Conservation (phyloP, 2,888 invertebrate species). For the Orthosia incerta region DNA sequence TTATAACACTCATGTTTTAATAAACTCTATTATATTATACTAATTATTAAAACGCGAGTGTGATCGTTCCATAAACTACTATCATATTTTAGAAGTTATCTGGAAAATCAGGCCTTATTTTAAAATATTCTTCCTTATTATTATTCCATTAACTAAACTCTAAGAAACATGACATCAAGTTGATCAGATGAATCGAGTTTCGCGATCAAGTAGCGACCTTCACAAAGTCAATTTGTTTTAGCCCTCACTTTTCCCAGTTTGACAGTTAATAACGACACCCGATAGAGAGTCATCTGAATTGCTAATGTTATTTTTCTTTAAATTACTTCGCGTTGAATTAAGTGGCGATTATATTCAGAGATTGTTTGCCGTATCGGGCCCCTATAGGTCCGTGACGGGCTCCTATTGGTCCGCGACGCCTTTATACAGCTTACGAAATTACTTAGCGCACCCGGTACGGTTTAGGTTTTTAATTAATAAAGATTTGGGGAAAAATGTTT, state of each 20-base stretch:
- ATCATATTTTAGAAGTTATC: too few relatives aligned
- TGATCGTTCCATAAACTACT: too few relatives aligned
- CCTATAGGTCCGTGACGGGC: constrained; percentile 74
- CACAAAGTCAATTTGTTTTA: constrained; percentile 84
- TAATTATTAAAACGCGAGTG: too few relatives aligned
- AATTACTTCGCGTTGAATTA: constrained; percentile 87
- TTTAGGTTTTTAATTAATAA: constrained; percentile 55
- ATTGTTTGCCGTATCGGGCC: constrained; percentile 82
- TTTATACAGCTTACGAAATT: constrained; percentile 56
- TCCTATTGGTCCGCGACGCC: constrained; percentile 73
- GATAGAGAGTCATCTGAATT: constrained; percentile 88
- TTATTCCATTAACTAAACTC: background rate
- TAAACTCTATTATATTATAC: too few relatives aligned
- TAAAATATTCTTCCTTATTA: background rate
- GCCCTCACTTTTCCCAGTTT: constrained; percentile 81
- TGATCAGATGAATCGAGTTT: constrained; percentile 79
- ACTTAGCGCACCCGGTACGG: constrained; percentile 32
- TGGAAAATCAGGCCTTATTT: too few relatives aligned
- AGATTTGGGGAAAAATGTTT: constrained; percentile 6
- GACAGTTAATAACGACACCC: constrained; percentile 87
- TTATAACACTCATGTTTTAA: too few relatives aligned
- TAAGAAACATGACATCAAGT: constrained; percentile 73
- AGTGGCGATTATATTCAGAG: constrained; percentile 86
- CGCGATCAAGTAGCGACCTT: constrained; percentile 73
- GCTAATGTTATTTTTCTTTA: constrained; percentile 91